These are phyloP conservation scores for Tipula confusa DNA, from an alignment of 2,888 invertebrate genomes.

Conservation along the genomic window DNA sequence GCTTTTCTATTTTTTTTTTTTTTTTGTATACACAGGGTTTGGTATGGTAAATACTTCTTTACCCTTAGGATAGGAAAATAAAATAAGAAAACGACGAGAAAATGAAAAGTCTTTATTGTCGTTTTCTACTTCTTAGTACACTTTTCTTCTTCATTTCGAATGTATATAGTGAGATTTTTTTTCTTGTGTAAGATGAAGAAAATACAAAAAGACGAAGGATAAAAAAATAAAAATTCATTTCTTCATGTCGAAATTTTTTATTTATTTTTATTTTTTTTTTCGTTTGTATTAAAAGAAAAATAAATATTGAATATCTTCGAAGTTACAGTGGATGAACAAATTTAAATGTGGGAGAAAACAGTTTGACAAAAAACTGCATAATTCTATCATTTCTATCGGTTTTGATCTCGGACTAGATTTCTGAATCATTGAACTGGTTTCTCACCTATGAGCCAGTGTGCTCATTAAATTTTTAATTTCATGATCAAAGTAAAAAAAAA, in stretches of 20 bases:
- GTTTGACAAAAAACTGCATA: neutral
- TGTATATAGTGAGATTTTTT: neutral
- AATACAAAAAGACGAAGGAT: neutral
- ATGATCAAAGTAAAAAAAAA: too few relatives aligned
- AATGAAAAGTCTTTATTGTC: constrained; percentile 6
- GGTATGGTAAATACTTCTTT: neutral
- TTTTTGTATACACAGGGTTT: neutral
- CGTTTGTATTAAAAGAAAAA: neutral
- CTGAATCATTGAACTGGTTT: too few relatives aligned
- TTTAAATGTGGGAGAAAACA: neutral
- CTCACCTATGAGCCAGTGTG: too few relatives aligned
- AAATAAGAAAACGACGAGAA: neutral
- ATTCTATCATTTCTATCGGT: too few relatives aligned
- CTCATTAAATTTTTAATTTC: too few relatives aligned
- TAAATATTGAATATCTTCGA: constrained; percentile 3
- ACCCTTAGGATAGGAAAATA: constrained; percentile 17
- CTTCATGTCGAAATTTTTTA: neutral
- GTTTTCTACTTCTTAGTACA: neutral
- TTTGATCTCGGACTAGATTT: too few relatives aligned
- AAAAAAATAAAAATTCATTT: constrained; percentile 15
- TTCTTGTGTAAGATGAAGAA: neutral
- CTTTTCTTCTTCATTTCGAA: neutral
- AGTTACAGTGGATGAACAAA: neutral
- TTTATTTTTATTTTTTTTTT: too few relatives aligned
- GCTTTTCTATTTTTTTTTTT: neutral